Evolutionary conservation across 2,797 vertebrate genomes (phyloP), one percentile per base, ranked within the genome.

Genomic region (Linurgus olivaceus): DNA sequence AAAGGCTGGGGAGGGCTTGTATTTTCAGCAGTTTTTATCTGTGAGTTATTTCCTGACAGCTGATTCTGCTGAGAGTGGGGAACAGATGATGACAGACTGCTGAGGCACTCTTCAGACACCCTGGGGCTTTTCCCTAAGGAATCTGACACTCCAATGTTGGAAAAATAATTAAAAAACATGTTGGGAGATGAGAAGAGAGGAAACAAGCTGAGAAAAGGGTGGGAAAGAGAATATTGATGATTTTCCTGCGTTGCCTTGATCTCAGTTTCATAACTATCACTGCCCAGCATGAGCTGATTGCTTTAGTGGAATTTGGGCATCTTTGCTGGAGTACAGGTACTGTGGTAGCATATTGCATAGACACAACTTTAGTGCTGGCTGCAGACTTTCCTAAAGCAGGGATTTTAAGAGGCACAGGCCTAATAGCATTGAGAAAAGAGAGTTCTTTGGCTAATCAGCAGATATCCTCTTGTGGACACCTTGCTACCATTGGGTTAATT

Each of bases 401-500:
- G 19, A 42, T 44, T 82, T 88, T 72, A 40, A 45, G 89, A 92
- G 80, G 26, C 71, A 84, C 33, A 77, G 58, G 33, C 78, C 44
- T 80, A 91, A 95, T 93, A 91, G 59, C 92, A 91, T 61, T 89
- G 89, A 86, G 80, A 96, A 92, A 92, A 76, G 94, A 82, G 85
- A 85, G 75, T 96, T 96, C 85, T 93, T 82, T 80, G 70, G 88
- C 76, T 94, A 92, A 94, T 90, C 95, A 92, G 37, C 58, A 88
- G 76, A 62, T 89, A 75, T 89, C 91, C 82, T 94, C 91, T 55
- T 80, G 54, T 51, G 86, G 92, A 57, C 42, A 35, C 57, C 76
- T 92, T 61, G 55, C 80, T 94, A 92, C 85, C 62, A 45, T 86
- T 90, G 61, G 85, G 52, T 96, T 96, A 96, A 96, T 97, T 94